Evolutionary conservation across 2,797 vertebrate species (phyloP).

Genomic region (Parauchenoglanis ngamensis): DNA sequence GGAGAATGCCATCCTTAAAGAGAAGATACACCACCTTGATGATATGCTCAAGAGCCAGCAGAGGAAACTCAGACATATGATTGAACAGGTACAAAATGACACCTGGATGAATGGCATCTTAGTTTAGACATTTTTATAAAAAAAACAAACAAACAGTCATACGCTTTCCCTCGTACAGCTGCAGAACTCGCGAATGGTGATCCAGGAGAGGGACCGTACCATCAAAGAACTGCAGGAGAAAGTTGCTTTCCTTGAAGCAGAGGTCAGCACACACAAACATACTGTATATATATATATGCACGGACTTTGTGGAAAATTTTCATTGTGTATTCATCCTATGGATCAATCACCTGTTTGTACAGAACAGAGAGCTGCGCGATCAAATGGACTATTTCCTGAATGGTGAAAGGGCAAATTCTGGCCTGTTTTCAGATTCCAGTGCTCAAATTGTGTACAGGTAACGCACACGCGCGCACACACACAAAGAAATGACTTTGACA

Average conservation of each 20-base stretch:
- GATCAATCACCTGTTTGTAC: constrained; percentile 36
- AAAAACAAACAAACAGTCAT: background rate
- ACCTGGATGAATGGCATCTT: background rate
- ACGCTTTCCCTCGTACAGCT: constrained; percentile 72
- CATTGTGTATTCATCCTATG: background rate
- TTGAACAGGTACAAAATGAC: constrained; percentile 83
- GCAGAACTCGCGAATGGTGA: constrained; percentile 91
- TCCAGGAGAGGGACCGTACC: constrained; percentile 84
- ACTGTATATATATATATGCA: background rate
- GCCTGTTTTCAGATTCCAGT: constrained; percentile 53
- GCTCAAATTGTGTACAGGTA: constrained; percentile 76
- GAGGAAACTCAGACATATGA: constrained; percentile 95
- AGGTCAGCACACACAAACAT: constrained; percentile 72
- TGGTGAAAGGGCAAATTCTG: constrained; percentile 64
- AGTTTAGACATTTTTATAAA: background rate
- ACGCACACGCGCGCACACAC: constrained; percentile 7
- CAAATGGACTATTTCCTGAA: constrained; percentile 89
- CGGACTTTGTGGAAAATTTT: background rate
- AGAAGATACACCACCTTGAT: constrained; percentile 94
- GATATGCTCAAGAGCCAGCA: constrained; percentile 97
- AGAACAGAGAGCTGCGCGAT: constrained; percentile 95
- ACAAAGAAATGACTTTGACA: background rate
- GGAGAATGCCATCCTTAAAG: constrained; percentile 85
- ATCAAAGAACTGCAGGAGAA: constrained; percentile 93
- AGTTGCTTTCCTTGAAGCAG: constrained; percentile 88